These are phyloP conservation scores for Platycnemis pennipes DNA, from an alignment of 2,888 invertebrate genomes.

Conservation along the genomic window DNA sequence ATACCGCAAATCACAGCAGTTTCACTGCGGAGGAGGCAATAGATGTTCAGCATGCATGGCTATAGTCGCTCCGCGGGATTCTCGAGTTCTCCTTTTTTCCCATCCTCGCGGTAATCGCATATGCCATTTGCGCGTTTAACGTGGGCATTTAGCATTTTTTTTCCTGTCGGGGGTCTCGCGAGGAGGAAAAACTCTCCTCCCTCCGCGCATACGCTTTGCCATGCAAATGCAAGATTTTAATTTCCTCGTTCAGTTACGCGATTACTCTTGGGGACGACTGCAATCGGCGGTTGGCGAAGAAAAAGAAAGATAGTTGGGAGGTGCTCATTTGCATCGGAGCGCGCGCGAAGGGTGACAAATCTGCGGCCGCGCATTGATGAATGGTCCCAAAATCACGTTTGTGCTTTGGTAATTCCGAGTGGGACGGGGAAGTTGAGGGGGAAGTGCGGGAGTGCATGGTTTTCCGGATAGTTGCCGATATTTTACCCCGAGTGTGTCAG, in stretches of 20 bases:
- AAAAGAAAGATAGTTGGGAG: background rate
- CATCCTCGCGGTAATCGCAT: background rate
- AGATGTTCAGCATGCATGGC: no score
- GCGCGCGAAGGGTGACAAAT: background rate
- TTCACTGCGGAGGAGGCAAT: no score
- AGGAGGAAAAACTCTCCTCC: background rate
- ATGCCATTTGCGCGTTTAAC: background rate
- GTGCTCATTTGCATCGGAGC: background rate
- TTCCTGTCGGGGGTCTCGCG: background rate
- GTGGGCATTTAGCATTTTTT: background rate
- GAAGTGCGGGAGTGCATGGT: conserved; percentile 1
- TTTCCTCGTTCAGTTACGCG: background rate
- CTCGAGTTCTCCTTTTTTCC: background rate
- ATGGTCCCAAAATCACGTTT: conserved; percentile 42
- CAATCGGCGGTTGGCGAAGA: background rate
- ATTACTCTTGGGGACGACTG: background rate
- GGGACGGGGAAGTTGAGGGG: background rate
- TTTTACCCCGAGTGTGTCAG: conserved; percentile 44
- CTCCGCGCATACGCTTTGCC: background rate
- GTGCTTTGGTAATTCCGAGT: conserved; percentile 33
- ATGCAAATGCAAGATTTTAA: conserved; percentile 40
- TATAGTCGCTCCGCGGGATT: no score
- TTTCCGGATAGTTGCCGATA: conserved; percentile 52
- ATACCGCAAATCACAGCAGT: no score
- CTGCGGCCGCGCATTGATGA: conserved; percentile 48